These are phyloP conservation scores for Sarotherodon lohbergeri DNA, from an alignment of 2,113 vertebrate genomes.

Conservation along the genomic window DNA sequence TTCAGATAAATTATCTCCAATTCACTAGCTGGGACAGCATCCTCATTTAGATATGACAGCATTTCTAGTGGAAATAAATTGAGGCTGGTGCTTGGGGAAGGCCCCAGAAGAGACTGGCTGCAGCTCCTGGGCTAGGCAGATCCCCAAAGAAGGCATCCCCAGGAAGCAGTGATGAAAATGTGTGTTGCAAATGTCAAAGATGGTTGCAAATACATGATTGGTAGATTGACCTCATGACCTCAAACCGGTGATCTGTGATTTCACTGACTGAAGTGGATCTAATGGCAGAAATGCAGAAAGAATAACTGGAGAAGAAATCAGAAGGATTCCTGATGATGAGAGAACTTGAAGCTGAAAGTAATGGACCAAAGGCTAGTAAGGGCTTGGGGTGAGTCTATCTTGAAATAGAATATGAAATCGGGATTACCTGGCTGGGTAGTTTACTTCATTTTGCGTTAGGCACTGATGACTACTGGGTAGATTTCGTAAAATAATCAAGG, in stretches of 20 bases:
- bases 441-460: neutral
- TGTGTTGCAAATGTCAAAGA: neutral
- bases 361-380: neutral
- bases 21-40: neutral
- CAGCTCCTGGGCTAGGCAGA: neutral
- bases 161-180: neutral
- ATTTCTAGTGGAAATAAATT: neutral
- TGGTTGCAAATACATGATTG: neutral
- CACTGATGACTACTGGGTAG: neutral
- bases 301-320: neutral
- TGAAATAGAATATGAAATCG: neutral
- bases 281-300: neutral
- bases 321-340: neutral
- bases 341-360: neutral
- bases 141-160: neutral
- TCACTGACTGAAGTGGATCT: neutral
- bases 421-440: neutral
- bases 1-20: neutral
- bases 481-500: neutral
- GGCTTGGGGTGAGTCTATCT: neutral
- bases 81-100: neutral
- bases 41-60: neutral
- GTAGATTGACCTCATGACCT: neutral
- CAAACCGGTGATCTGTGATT: neutral
- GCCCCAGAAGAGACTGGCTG: neutral